phyloP scores from a whole-genome alignment of 2,113 vertebrate genomes.

The Mormyrus lacerda region DNA sequence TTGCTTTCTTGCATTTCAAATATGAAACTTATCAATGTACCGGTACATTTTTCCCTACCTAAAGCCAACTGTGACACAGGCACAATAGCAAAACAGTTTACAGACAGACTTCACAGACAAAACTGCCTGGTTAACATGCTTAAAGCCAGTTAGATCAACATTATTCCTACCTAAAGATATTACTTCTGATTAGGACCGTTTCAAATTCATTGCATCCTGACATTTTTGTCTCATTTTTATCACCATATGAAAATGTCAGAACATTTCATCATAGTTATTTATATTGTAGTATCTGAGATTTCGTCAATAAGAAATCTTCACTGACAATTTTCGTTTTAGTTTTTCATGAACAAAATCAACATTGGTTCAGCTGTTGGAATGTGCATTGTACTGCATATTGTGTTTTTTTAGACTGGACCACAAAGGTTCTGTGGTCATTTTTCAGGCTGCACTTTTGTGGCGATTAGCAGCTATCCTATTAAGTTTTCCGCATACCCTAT shows the following conservation, averaged over 20 bases:
- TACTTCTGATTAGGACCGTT: not conserved
- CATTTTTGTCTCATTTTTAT: not conserved
- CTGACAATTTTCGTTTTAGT: not conserved
- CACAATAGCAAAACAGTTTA: not conserved
- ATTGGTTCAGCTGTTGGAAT: not conserved
- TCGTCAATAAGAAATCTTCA: not conserved
- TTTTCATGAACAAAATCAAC: not conserved
- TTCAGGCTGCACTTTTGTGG: not conserved
- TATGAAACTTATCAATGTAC: not conserved
- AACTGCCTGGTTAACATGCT: not conserved
- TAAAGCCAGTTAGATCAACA: not conserved
- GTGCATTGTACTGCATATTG: not conserved
- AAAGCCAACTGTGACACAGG: not conserved
- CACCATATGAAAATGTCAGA: not conserved
- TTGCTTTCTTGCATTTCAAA: not conserved
- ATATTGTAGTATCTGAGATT: not conserved
- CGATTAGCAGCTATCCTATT: not conserved
- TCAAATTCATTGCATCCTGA: not conserved
- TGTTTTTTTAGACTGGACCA: not conserved
- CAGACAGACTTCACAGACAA: not conserved
- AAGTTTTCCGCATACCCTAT: not conserved
- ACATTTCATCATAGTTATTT: not conserved
- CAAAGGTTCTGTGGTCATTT: not conserved
- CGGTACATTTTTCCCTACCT: not conserved
- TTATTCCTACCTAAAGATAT: not conserved